These are phyloP conservation scores for Epinotia demarniana DNA, from an alignment of 2,888 invertebrate genomes.

Conservation along the genomic window DNA sequence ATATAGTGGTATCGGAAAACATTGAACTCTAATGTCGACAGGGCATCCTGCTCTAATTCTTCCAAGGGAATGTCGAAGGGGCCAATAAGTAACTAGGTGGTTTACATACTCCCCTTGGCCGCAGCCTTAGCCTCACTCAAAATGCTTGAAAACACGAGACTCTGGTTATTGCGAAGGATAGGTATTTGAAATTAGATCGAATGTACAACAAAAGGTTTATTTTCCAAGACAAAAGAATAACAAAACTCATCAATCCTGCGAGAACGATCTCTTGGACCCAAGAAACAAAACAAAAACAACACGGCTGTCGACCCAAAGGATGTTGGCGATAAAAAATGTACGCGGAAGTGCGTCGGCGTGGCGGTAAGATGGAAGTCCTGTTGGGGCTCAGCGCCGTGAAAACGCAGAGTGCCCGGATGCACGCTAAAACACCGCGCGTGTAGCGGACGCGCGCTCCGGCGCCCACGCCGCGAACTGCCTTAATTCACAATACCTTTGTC, in stretches of 20 bases:
- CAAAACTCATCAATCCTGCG: slow-evolving; percentile 22
- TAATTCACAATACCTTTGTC: background rate
- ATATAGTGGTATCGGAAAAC: background rate
- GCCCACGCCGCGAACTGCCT: slow-evolving; percentile 30
- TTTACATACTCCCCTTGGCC: background rate
- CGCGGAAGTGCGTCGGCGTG: slow-evolving; percentile 60
- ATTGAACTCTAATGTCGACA: background rate
- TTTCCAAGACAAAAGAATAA: slow-evolving; percentile 28
- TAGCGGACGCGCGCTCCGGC: slow-evolving; percentile 50
- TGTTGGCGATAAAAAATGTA: slow-evolving; percentile 46
- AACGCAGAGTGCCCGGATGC: slow-evolving; percentile 53
- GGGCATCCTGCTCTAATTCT: background rate
- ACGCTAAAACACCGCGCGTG: slow-evolving; percentile 65
- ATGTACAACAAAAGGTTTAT: slow-evolving; percentile 14
- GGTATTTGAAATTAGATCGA: background rate
- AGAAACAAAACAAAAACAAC: slow-evolving; percentile 42
- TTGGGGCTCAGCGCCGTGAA: slow-evolving; percentile 68
- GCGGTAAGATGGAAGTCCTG: slow-evolving; percentile 75
- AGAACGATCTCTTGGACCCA: slow-evolving; percentile 8
- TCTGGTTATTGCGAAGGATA: background rate
- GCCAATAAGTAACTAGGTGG: background rate
- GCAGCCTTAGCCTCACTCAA: background rate
- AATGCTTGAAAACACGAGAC: background rate
- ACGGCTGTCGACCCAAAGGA: slow-evolving; percentile 43
- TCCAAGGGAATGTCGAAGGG: background rate